Percentiles rank a stretch among this genome's conserved stretches.
These are phyloP conservation scores for Rallus limicola DNA, from an alignment of 2,113 vertebrate genomes.

Conservation along the genomic window DNA sequence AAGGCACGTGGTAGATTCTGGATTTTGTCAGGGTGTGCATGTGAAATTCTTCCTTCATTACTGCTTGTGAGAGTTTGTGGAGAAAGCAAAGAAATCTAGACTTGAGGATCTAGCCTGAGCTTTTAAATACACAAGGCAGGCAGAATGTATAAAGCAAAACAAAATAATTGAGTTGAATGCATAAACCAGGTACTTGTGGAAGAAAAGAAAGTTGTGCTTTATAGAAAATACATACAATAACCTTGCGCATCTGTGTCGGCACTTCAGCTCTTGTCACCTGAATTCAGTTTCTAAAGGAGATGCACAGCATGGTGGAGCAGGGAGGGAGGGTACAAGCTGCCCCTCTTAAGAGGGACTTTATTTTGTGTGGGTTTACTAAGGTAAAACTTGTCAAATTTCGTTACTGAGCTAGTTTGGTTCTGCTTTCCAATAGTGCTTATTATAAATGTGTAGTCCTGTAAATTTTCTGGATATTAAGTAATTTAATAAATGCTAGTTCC, in stretches of 20 bases:
- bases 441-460: neutral
- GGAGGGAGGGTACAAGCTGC: accelerated
- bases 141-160: neutral
- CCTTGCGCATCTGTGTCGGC: accelerated
- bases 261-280: too few relatives aligned
- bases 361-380: neutral
- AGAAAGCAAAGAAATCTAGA: neutral
- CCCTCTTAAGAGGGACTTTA: accelerated
- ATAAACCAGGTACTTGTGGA: too few relatives aligned
- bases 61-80: neutral
- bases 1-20: neutral
- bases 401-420: accelerated
- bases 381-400: accelerated
- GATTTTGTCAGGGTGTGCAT: neutral
- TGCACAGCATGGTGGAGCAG: accelerated
- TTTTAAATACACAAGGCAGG: neutral
- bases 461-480: neutral
- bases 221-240: accelerated
- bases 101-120: neutral
- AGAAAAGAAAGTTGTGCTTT: neutral
- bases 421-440: neutral
- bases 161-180: neutral
- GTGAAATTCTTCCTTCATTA: neutral
- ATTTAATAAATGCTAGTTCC: neutral
- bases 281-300: neutral